phyloP scores from a whole-genome alignment of 2,113 vertebrate species.

The Mirza zaza region DNA sequence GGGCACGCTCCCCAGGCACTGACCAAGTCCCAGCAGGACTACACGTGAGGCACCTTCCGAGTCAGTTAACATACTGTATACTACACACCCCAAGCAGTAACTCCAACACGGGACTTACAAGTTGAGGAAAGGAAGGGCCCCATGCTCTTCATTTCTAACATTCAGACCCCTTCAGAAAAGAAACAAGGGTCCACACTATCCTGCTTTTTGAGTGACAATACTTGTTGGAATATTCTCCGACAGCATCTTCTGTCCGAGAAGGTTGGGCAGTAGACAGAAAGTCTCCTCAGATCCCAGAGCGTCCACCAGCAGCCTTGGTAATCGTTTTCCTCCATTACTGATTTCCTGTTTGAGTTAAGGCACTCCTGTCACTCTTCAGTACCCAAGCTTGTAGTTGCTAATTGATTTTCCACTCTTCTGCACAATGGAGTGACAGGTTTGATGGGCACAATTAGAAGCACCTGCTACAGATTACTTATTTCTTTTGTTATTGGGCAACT shows the following conservation, averaged over 20 bases:
- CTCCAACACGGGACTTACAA: background rate
- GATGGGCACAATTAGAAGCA: conserved; percentile 76
- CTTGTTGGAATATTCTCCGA: background rate
- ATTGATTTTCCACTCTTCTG: conserved; percentile 78
- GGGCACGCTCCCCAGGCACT: background rate
- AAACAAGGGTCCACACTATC: background rate
- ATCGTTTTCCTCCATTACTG: conserved; percentile 57
- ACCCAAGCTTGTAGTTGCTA: conserved; percentile 66
- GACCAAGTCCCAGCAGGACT: fast-evolving
- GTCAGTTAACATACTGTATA: background rate
- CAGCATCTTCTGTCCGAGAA: conserved; percentile 7
- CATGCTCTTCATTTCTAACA: background rate
- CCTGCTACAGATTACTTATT: conserved; percentile 72
- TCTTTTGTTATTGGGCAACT: conserved; percentile 56
- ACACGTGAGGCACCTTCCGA: background rate
- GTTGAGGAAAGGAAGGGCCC: background rate
- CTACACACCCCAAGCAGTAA: background rate
- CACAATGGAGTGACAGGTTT: conserved; percentile 67
- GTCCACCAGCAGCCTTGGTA: background rate
- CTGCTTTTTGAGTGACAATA: background rate
- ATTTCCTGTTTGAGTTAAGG: conserved; percentile 50
- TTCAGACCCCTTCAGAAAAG: background rate
- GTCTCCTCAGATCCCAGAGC: background rate
- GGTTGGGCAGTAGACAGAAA: background rate
- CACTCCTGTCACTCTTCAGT: conserved; percentile 51